A percentile compares a stretch with the other conserved stretches of the same genome.
Evolutionary conservation across 2,797 vertebrate species (phyloP).

Genomic region (Taeniopygia guttata): DNA sequence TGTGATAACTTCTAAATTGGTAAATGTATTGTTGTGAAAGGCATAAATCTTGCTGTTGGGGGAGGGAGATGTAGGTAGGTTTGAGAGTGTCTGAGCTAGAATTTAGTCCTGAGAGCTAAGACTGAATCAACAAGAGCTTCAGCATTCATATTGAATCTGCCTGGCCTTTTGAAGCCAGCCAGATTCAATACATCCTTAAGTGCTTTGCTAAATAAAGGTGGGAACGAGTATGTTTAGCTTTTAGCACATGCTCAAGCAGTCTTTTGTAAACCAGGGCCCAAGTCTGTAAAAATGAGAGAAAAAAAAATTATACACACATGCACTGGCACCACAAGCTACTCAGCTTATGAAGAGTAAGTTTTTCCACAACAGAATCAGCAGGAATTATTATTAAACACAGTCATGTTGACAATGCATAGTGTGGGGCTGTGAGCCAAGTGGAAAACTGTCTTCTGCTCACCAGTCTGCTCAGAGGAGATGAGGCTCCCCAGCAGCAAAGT

Average conservation of each 20-base stretch:
- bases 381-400: slow-evolving; percentile 60
- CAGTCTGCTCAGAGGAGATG: not conserved
- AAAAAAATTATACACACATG: slow-evolving; percentile 15
- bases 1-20: not conserved
- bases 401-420: slow-evolving; percentile 31
- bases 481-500: not conserved
- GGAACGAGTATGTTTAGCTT: slow-evolving; percentile 1
- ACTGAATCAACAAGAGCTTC: not conserved
- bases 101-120: not conserved
- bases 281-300: not conserved
- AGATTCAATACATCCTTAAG: slow-evolving; percentile 1
- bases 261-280: not conserved
- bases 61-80: not conserved
- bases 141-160: not conserved
- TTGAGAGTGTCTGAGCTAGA: not conserved
- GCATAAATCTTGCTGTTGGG: not conserved
- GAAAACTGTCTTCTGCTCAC: slow-evolving; percentile 20
- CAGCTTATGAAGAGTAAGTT: slow-evolving; percentile 44
- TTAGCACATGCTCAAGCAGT: not conserved
- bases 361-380: slow-evolving; percentile 66
- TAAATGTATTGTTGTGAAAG: not conserved
- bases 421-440: slow-evolving; percentile 25
- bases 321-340: slow-evolving; percentile 29
- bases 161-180: not conserved
- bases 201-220: slow-evolving; percentile 19